These are phyloP conservation scores for Idaea dimidiata DNA, from an alignment of 2,888 invertebrate species.

Conservation along the genomic window DNA sequence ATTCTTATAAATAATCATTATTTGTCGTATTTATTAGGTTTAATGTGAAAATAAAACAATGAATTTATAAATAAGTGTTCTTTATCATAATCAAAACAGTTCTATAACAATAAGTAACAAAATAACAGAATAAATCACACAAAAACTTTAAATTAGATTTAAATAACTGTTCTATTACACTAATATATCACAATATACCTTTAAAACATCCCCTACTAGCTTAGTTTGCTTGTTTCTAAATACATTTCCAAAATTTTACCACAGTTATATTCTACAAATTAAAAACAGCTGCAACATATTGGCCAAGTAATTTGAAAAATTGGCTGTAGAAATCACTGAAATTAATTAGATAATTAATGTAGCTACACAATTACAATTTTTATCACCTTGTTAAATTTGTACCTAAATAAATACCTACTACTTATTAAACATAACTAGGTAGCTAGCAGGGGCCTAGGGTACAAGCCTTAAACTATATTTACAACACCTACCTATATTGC, in stretches of 20 bases:
- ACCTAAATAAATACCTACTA: too few relatives aligned
- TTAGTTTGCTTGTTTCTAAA: too few relatives aligned
- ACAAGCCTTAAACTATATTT: not conserved
- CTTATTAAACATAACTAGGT: too few relatives aligned
- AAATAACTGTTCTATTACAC: not conserved
- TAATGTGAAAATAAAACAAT: conserved; percentile 17
- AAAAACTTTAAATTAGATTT: not conserved
- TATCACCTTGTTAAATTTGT: too few relatives aligned
- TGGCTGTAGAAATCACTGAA: too few relatives aligned
- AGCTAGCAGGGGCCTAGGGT: not conserved
- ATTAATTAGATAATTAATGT: too few relatives aligned
- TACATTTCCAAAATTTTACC: too few relatives aligned
- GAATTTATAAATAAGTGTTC: conserved; percentile 3
- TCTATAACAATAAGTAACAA: not conserved
- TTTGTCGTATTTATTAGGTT: not conserved
- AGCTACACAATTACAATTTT: too few relatives aligned
- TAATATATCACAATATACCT: not conserved
- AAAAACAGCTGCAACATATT: too few relatives aligned
- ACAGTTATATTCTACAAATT: too few relatives aligned
- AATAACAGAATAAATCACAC: not conserved
- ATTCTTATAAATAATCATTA: not conserved
- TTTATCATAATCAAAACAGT: not conserved
- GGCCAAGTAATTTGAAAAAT: too few relatives aligned
- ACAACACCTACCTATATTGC: not conserved
- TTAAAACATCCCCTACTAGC: not conserved